Percentiles rank a stretch among this genome's conserved stretches.
phyloP scores from a whole-genome alignment of 1,140 invertebrate species.

The Thereuonema tuberculata region DNA sequence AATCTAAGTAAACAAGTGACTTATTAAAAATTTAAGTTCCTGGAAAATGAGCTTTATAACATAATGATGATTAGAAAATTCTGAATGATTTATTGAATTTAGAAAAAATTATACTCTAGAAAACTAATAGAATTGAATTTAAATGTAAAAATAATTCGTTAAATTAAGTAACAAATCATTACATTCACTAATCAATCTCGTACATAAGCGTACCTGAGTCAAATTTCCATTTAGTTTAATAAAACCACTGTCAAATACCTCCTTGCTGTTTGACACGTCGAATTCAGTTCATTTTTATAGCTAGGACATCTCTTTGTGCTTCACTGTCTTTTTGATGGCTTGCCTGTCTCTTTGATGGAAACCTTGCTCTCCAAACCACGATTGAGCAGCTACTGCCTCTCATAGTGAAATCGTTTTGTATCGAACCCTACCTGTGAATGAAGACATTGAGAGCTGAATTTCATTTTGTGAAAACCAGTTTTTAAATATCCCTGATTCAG shows the following conservation, averaged over 20 bases:
- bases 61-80: neutral
- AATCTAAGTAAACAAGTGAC: neutral
- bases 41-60: neutral
- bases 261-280: neutral
- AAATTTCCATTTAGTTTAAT: neutral
- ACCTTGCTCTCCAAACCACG: no score
- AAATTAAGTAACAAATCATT: neutral
- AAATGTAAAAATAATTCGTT: neutral
- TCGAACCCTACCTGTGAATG: neutral
- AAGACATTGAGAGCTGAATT: neutral
- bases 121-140: neutral
- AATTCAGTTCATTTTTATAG: neutral
- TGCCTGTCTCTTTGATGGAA: no score
- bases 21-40: neutral
- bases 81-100: neutral
- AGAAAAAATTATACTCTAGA: neutral
- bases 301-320: neutral
- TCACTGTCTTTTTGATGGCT: neutral
- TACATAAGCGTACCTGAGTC: neutral
- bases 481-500: neutral
- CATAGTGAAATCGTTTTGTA: neutral
- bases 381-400: neutral
- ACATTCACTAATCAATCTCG: neutral
- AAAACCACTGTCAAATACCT: neutral
- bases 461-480: neutral